phyloP scores from a whole-genome alignment of 2,797 vertebrate genomes.

The Morelia viridis region DNA sequence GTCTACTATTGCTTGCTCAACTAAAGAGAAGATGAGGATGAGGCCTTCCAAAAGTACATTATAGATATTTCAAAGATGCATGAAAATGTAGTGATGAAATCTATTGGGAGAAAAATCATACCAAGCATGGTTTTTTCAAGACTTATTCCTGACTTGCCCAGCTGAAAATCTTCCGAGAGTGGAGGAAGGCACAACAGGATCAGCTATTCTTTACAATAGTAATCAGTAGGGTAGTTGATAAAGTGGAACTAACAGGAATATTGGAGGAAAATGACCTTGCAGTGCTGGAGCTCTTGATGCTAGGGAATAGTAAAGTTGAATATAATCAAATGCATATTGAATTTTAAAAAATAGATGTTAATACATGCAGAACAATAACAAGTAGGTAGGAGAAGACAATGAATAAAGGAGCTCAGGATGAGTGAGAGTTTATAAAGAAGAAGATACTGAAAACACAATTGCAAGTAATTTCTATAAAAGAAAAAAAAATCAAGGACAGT shows the following conservation, averaged over 20 bases:
- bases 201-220: not conserved
- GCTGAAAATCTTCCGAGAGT: not conserved
- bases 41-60: not conserved
- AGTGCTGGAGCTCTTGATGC: not conserved
- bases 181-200: not conserved
- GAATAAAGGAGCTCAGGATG: not conserved
- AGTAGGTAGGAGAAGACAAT: not conserved
- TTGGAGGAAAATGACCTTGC: not conserved
- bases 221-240: not conserved
- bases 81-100: not conserved
- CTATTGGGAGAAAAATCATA: not conserved
- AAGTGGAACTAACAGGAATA: not conserved
- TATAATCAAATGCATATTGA: not conserved
- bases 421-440: not conserved
- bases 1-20: not conserved
- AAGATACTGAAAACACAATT: not conserved
- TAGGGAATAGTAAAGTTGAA: not conserved
- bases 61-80: not conserved
- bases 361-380: not conserved
- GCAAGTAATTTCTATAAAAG: not conserved
- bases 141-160: not conserved
- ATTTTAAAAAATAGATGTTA: not conserved
- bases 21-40: not conserved
- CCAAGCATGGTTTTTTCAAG: not conserved
- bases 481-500: not conserved